Evolutionary conservation across 1,140 invertebrate species (phyloP).

Genomic region (Mylabris phalerata): DNA sequence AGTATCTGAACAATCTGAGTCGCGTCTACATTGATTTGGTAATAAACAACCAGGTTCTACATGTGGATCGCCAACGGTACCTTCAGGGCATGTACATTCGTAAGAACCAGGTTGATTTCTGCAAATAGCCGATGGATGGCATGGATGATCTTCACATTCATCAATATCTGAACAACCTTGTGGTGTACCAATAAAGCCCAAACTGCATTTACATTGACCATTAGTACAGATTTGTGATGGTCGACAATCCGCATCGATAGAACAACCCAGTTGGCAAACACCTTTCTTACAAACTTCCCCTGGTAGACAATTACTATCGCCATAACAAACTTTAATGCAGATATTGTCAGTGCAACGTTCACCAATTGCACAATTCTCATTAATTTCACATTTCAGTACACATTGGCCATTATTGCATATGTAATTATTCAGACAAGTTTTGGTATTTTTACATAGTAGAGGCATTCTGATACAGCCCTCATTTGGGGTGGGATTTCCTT

Average conservation of each 20-base stretch:
- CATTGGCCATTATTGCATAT: constrained; percentile 69
- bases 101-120: constrained; percentile 74
- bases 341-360: constrained; percentile 73
- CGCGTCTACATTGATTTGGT: constrained; percentile 61
- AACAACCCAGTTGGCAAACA: constrained; percentile 74
- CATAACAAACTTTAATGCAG: constrained; percentile 80
- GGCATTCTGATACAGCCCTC: constrained; percentile 79
- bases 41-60: constrained; percentile 60
- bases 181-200: constrained; percentile 61
- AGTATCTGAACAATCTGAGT: constrained; percentile 63
- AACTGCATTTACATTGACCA: constrained; percentile 69
- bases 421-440: constrained; percentile 64
- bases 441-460: constrained; percentile 53
- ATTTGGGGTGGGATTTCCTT: constrained; percentile 79
- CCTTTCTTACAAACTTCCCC: constrained; percentile 81
- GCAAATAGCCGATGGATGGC: constrained; percentile 71
- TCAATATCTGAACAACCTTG: constrained; percentile 69
- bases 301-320: constrained; percentile 79
- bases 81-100: constrained; percentile 67
- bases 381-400: constrained; percentile 64
- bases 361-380: constrained; percentile 67
- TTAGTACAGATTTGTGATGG: constrained; percentile 71
- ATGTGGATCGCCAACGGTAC: constrained; percentile 72
- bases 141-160: constrained; percentile 72
- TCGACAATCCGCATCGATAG: constrained; percentile 71